These are phyloP conservation scores for Myzus persicae DNA, from an alignment of 1,140 invertebrate species.

Conservation along the genomic window DNA sequence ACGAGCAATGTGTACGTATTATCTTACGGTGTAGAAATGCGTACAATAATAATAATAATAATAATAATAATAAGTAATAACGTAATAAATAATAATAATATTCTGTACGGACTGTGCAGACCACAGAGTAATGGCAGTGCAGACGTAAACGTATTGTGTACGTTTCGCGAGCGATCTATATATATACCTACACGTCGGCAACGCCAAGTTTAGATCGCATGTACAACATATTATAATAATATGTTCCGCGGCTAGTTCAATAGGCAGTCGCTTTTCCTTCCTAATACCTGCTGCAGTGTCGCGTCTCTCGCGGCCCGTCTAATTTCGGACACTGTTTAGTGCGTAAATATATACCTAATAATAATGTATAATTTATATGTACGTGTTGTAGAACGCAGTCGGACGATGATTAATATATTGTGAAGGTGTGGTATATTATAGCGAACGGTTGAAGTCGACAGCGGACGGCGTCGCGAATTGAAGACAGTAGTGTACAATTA, in stretches of 20 bases:
- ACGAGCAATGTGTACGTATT: not conserved
- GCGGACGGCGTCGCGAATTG: not conserved
- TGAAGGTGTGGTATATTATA: no score
- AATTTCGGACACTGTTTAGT: not conserved
- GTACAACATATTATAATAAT: not conserved
- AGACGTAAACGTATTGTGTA: not conserved
- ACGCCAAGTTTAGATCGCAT: not conserved
- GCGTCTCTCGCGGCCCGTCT: not conserved
- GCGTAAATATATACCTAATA: not conserved
- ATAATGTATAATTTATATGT: not conserved
- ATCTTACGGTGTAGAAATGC: not conserved
- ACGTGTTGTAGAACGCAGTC: not conserved
- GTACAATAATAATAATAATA: not conserved
- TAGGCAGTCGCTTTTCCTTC: not conserved
- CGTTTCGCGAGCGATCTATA: not conserved
- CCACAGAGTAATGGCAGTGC: no score
- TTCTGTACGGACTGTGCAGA: not conserved
- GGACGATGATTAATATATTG: not conserved
- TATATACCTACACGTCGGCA: not conserved
- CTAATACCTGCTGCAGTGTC: not conserved
- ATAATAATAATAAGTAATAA: not conserved
- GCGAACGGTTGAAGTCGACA: not conserved
- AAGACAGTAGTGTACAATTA: not conserved
- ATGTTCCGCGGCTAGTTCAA: no score
- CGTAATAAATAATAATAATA: not conserved